phyloP scores from a whole-genome alignment of 2,797 vertebrate genomes.

The Anabas testudineus region DNA sequence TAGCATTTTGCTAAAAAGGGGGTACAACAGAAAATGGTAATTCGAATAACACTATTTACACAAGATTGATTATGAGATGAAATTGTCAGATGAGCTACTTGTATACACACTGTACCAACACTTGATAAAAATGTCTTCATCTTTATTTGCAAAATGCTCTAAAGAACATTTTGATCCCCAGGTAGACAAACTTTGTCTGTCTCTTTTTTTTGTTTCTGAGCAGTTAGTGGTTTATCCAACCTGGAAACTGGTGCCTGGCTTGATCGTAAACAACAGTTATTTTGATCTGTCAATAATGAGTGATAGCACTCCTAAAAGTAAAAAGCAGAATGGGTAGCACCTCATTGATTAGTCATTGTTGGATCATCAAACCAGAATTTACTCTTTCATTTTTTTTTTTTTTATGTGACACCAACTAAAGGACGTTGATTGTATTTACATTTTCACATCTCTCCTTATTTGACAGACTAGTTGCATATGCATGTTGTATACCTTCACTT shows the following conservation, averaged over 20 bases:
- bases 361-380: too few relatives aligned
- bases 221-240: not conserved
- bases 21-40: too few relatives aligned
- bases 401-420: too few relatives aligned
- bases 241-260: not conserved
- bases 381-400: too few relatives aligned
- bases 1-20: too few relatives aligned
- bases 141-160: slow-evolving; percentile 6
- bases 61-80: too few relatives aligned
- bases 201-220: not conserved
- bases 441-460: not conserved
- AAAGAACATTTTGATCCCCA: not conserved
- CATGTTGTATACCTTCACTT: not conserved
- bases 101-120: not conserved
- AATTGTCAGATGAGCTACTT: too few relatives aligned
- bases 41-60: too few relatives aligned
- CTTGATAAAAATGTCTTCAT: not conserved
- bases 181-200: not conserved
- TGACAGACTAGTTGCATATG: not conserved
- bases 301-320: too few relatives aligned
- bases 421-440: not conserved
- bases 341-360: too few relatives aligned
- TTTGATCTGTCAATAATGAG: too few relatives aligned
- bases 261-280: not conserved
- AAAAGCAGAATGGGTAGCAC: too few relatives aligned